A percentile compares a stretch with the other conserved stretches of the same genome.
Evolutionary conservation across 2,113 vertebrate species (phyloP).

Genomic region (Mixornis gularis): DNA sequence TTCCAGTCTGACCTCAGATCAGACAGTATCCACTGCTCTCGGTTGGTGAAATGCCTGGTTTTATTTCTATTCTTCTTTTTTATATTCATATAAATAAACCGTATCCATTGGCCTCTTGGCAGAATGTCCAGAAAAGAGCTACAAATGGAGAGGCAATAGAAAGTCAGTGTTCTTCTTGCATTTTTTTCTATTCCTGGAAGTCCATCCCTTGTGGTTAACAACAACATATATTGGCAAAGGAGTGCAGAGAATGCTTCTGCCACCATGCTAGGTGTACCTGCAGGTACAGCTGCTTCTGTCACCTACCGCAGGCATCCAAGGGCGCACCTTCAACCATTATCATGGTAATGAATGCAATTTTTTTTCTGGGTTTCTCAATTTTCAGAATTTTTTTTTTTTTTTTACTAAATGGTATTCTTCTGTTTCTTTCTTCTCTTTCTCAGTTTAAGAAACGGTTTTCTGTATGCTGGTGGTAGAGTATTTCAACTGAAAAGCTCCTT

Average conservation of each 20-base stretch:
- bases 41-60: accelerated
- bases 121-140: not conserved
- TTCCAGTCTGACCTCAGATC: not conserved
- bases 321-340: not conserved
- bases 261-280: accelerated
- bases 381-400: not conserved
- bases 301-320: not conserved
- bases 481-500: not conserved
- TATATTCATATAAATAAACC: not conserved
- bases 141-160: not conserved
- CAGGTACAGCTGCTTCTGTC: not conserved
- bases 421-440: not conserved
- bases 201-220: not conserved
- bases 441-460: not conserved
- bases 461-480: not conserved
- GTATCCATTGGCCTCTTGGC: not conserved
- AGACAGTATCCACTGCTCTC: not conserved
- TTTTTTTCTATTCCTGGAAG: not conserved
- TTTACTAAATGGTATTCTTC: not conserved
- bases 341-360: not conserved
- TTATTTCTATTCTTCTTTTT: not conserved
- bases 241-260: not conserved
- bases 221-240: not conserved
- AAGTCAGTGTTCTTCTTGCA: not conserved
- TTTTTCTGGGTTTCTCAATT: not conserved